These are phyloP conservation scores for Xenops minutus DNA, from an alignment of 2,797 vertebrate species.

Conservation along the genomic window DNA sequence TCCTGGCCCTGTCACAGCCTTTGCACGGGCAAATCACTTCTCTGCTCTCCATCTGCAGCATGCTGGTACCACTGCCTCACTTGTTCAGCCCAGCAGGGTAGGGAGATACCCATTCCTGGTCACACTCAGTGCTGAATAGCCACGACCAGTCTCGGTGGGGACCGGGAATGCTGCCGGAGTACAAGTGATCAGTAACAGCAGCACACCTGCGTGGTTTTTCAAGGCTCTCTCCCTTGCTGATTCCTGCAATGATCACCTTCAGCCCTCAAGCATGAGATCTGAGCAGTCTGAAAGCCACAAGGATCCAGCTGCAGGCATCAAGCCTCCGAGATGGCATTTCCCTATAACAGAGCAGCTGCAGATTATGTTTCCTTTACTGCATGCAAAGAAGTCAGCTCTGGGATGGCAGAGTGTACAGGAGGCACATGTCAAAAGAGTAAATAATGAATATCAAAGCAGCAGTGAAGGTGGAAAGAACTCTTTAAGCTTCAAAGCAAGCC, in stretches of 20 bases:
- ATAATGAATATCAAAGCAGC: constrained; percentile 45
- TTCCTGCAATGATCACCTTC: background rate
- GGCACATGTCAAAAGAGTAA: constrained; percentile 28
- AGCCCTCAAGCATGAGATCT: background rate
- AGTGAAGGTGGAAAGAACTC: background rate
- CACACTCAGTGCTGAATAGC: background rate
- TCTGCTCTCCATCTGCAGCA: background rate
- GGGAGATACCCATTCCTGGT: background rate
- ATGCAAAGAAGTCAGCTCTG: background rate
- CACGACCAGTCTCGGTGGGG: fast-evolving
- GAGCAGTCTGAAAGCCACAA: background rate
- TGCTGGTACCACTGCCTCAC: background rate
- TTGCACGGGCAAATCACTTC: background rate
- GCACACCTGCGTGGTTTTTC: background rate
- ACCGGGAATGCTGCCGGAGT: background rate
- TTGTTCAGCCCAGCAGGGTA: background rate
- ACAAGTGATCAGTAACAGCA: background rate
- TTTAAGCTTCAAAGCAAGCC: constrained; percentile 33
- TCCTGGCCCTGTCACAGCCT: background rate
- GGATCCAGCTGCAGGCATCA: background rate
- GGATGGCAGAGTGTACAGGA: background rate
- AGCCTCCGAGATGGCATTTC: background rate
- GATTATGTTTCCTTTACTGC: background rate
- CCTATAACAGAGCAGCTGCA: background rate
- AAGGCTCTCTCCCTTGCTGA: background rate